Base-by-base conservation (phyloP, 2,888 invertebrate species). In the Zygothrica quintamaculata region DNA sequence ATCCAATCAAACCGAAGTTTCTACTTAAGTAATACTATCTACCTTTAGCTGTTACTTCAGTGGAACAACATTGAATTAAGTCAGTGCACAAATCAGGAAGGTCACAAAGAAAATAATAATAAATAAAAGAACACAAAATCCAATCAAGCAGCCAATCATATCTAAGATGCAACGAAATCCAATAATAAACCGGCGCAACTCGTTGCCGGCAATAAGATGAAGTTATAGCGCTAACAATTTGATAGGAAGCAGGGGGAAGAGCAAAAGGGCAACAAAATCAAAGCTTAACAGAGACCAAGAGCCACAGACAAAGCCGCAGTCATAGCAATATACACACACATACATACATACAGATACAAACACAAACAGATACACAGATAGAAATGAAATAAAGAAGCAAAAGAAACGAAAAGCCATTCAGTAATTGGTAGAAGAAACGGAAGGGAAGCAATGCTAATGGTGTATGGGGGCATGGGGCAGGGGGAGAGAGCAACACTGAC, bases 401-500 rank as follows among this genome's bases (percentile, higher is more conserved):
- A 42, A 33, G 13, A 43, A 51, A 31, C 34, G 65, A 66, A 66
- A 77, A 65, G 13, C n/a, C 51, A 65, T 39, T 60, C 61, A 64
- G 52, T 25, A 34, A 25, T 43, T 42, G 48, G 43, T 25, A 18
- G 29, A 29, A 29, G 15, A 9, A 4, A 6, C 13, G 16, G 3
- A 5, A 6, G n/a, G n/a, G n/a, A n/a, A n/a, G n/a, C n/a, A n/a
- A n/a, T n/a, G n/a, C n/a, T n/a, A n/a, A n/a, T n/a, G n/a, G 8
- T 29, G 40, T 13, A 22, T 4, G 39, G 16, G 22, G 9, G 16
- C 8, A 9, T 31, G 25, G 40, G 40, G 47, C 39, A 29, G 51
- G 26, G 13, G 29, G 51, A 13, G 43, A 52, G 33, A 39, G 39
- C 52, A 47, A 43, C 64, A 70, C 79, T 82, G 86, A 87, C 88